phyloP scores from a whole-genome alignment of 2,113 vertebrate species.

The Haplochromis vanheusdeni region DNA sequence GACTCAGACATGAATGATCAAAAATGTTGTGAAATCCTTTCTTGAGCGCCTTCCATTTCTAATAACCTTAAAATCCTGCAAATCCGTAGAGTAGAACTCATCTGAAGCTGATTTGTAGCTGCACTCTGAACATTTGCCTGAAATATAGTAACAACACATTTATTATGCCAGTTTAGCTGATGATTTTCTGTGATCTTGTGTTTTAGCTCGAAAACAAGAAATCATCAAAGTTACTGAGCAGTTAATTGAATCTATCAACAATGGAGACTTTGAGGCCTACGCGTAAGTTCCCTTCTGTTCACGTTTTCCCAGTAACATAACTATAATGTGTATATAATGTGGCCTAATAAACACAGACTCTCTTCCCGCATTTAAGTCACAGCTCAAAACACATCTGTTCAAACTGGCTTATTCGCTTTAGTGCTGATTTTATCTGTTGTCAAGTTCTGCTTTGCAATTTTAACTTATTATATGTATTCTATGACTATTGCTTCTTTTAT shows the following conservation, averaged over 20 bases:
- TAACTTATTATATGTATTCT: neutral
- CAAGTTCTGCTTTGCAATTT: neutral
- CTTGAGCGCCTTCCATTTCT: constrained; percentile 56
- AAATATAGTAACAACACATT: neutral
- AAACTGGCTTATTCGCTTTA: neutral
- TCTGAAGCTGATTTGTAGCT: constrained; percentile 23
- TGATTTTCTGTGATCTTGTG: constrained; percentile 34
- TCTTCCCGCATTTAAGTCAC: neutral
- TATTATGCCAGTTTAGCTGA: neutral
- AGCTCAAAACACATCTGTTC: neutral
- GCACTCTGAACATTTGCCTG: constrained; percentile 22
- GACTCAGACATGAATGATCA: neutral
- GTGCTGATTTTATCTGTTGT: neutral
- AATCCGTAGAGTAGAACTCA: constrained; percentile 43
- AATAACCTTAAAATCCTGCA: constrained; percentile 39
- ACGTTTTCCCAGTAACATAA: neutral
- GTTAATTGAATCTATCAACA: constrained; percentile 76
- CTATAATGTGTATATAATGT: neutral
- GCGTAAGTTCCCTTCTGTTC: constrained; percentile 53
- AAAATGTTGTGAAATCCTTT: neutral
- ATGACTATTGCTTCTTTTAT: neutral
- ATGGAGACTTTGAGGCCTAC: constrained; percentile 74
- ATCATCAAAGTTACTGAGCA: constrained; percentile 77
- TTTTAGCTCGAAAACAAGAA: constrained; percentile 74
- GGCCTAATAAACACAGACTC: neutral